Conservation (phyloP, 2,113 vertebrate species). For the Eudyptes chrysolophus region DNA sequence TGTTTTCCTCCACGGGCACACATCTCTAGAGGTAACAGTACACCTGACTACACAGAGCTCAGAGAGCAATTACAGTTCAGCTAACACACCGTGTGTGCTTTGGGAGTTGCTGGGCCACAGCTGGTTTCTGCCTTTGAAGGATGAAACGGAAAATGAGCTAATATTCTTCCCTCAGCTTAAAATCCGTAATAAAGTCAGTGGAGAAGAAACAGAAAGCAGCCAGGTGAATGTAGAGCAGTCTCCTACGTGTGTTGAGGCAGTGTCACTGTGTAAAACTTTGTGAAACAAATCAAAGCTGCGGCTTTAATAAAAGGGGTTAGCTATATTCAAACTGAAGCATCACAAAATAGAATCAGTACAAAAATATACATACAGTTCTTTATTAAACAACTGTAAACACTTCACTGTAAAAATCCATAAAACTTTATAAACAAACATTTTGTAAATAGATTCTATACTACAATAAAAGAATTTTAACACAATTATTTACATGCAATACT, state of each 20-base stretch:
- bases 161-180: background rate
- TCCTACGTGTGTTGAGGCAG: fast-evolving
- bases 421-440: conserved; percentile 89
- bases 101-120: fast-evolving
- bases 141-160: background rate
- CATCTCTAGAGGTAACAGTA: fast-evolving
- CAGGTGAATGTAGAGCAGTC: background rate
- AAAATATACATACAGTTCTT: conserved; percentile 89
- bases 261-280: background rate
- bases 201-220: background rate
- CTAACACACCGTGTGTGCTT: fast-evolving
- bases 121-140: background rate
- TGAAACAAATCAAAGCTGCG: background rate
- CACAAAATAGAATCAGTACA: conserved; percentile 80
- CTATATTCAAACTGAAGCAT: conserved; percentile 53
- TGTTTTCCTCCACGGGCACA: fast-evolving
- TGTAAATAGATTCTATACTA: conserved; percentile 89
- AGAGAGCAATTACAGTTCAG: background rate
- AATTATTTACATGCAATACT: conserved; percentile 96
- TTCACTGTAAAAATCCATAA: conserved; percentile 93
- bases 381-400: conserved; percentile 96
- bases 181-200: background rate
- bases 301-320: background rate
- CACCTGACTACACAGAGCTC: too few relatives aligned
- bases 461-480: conserved; percentile 88